These are phyloP conservation scores for Emydocephalus ijimae DNA, from an alignment of 2,113 vertebrate genomes.

Conservation along the genomic window DNA sequence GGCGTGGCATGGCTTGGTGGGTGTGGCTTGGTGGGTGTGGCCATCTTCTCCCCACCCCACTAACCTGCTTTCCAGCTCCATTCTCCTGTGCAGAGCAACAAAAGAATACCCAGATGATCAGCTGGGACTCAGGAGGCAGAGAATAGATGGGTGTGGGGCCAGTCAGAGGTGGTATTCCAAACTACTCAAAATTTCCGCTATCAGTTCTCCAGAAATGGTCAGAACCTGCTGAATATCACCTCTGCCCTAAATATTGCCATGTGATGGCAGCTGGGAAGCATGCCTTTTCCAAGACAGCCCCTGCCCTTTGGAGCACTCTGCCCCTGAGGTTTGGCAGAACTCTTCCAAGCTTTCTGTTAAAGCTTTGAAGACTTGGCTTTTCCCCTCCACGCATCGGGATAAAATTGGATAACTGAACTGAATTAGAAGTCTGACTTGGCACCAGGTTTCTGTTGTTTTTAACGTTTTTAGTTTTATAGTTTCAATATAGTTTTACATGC, in stretches of 20 bases:
- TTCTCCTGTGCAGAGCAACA: no score
- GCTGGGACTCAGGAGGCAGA: no score
- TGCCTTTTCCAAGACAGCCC: neutral
- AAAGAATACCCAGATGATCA: no score
- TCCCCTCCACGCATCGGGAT: fast-evolving
- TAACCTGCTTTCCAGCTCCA: no score
- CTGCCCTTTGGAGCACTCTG: neutral
- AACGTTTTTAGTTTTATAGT: neutral
- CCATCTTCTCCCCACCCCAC: no score
- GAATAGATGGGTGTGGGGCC: no score
- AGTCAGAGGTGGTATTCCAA: no score
- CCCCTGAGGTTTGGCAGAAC: neutral
- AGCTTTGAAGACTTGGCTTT: neutral
- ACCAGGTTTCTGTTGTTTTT: neutral
- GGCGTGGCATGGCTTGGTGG: no score
- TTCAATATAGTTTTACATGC: neutral
- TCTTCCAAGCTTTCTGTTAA: neutral
- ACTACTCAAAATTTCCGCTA: no score
- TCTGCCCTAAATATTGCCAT: neutral
- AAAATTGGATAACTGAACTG: neutral
- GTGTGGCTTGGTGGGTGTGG: no score
- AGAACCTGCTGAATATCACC: no score
- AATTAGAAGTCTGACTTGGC: neutral
- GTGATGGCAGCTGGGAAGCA: neutral
- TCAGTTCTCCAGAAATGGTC: no score